phyloP scores from a whole-genome alignment of 2,113 vertebrate genomes.

The Anguilla rostrata region DNA sequence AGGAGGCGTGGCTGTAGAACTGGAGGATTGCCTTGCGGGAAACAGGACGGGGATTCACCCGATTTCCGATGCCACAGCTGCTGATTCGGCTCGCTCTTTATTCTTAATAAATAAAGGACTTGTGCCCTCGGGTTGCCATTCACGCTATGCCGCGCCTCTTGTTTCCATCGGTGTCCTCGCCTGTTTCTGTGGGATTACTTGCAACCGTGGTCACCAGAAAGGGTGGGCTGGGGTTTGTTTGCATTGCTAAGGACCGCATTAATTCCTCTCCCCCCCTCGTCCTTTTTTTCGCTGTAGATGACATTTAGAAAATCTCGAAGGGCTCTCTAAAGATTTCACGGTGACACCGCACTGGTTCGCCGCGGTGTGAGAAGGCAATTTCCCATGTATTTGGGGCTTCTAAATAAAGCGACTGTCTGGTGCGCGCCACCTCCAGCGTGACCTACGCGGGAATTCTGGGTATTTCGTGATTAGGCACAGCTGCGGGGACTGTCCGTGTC shows the following conservation, averaged over 20 bases:
- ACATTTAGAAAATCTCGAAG: no score
- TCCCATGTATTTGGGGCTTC: no score
- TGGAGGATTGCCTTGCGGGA: constrained; percentile 38
- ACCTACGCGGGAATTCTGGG: neutral
- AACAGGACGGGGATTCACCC: constrained; percentile 33
- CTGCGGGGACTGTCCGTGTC: neutral
- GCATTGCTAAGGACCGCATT: neutral
- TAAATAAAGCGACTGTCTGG: neutral
- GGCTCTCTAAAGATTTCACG: no score
- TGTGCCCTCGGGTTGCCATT: neutral
- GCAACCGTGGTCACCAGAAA: neutral
- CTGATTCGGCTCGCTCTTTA: constrained; percentile 19
- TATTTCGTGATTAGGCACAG: neutral
- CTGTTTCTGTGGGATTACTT: neutral
- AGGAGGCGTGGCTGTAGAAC: constrained; percentile 46
- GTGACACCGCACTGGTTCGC: no score
- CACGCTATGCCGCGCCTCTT: no score
- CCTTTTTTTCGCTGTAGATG: no score
- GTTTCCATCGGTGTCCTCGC: no score
- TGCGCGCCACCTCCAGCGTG: neutral
- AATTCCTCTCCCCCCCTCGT: no score
- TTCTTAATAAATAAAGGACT: neutral
- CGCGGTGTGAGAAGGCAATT: no score
- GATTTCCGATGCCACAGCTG: constrained; percentile 48
- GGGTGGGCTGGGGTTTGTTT: neutral